Percentiles rank a stretch among this genome's conserved stretches.
These are phyloP conservation scores for Drosophila sordidapex DNA, from an alignment of 2,888 invertebrate species.

Conservation along the genomic window DNA sequence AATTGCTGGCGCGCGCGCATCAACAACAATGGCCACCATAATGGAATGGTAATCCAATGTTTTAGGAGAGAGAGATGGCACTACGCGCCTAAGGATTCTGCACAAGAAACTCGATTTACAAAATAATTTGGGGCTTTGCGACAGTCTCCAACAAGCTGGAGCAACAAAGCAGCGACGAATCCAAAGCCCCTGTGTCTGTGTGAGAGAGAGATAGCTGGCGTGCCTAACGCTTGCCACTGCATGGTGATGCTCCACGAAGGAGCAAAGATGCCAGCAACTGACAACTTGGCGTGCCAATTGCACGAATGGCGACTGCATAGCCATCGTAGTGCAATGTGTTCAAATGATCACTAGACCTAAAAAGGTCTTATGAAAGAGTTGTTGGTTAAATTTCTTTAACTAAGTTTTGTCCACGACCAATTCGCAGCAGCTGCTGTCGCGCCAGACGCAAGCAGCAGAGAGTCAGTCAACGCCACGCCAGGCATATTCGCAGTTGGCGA, in stretches of 20 bases:
- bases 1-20: slow-evolving; percentile 36
- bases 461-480: slow-evolving; percentile 6
- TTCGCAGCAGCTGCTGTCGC: slow-evolving; percentile 43
- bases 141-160: slow-evolving; percentile 55
- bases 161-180: slow-evolving; percentile 56
- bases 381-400: slow-evolving; percentile 33
- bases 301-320: slow-evolving; percentile 80
- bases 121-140: slow-evolving; percentile 28
- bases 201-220: slow-evolving; percentile 42
- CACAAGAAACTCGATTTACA: slow-evolving; percentile 51
- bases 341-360: neutral
- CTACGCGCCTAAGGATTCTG: slow-evolving; percentile 58
- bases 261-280: slow-evolving; percentile 1
- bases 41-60: slow-evolving; percentile 17
- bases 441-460: slow-evolving; percentile 24
- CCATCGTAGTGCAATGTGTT: slow-evolving; percentile 76
- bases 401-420: slow-evolving; percentile 40
- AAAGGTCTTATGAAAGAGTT: slow-evolving; percentile 19
- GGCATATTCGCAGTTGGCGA: slow-evolving; percentile 15
- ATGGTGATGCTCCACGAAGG: slow-evolving; percentile 7
- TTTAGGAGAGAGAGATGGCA: slow-evolving; percentile 28
- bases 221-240: slow-evolving; percentile 52
- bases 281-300: slow-evolving; percentile 76
- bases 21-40: slow-evolving; percentile 31
- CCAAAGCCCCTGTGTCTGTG: slow-evolving; percentile 27